Evolutionary conservation across 2,797 vertebrate genomes (phyloP), one percentile per base, ranked within the genome.

Genomic region (Benthosema pterotum): DNA sequence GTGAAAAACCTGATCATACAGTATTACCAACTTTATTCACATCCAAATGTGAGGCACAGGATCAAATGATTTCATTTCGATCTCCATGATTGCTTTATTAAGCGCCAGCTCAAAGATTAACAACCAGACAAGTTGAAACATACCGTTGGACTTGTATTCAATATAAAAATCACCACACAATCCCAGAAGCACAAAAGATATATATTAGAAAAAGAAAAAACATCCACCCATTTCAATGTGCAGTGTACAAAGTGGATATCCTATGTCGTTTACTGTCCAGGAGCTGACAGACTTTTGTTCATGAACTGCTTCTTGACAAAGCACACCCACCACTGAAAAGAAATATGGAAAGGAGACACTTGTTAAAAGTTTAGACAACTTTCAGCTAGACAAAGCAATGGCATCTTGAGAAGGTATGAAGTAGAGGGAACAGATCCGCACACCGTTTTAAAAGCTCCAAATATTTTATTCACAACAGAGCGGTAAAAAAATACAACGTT

Each of bases 281-380:
- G 98, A 55, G 94, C 97, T 8, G 96, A 99, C 52, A 99, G 94
- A 65, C 96, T 99, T 91, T 99, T 99, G 93, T 99, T 99, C 97
- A 99, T 99, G 92, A 99, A 99, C 86, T 99, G 98, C 83, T 87
- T 97, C 93, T 99, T 99, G 89, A 97, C 97, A 77, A 99, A 99
- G 87, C 98, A 99, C 78, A 95, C 94, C 98, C 98, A 99, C 98
- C 98, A 99, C 96, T 99, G 88, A 14, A 5, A 80, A 87, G 48
- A 64, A 50, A 71, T 8, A 38, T 7, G 11, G 32, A 38, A 38
- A 38, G 8, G 11, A 38, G 7, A 7, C 32, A 38, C 32, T n/a
- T 11, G 32, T 38, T 38, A 38, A 8, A 38, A 9, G n/a, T n/a
- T n/a, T n/a, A 38, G 7, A 38, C 5, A 32, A 38, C 32, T 38